Conservation (phyloP, 2,888 invertebrate species). For the Steromphala cineraria region DNA sequence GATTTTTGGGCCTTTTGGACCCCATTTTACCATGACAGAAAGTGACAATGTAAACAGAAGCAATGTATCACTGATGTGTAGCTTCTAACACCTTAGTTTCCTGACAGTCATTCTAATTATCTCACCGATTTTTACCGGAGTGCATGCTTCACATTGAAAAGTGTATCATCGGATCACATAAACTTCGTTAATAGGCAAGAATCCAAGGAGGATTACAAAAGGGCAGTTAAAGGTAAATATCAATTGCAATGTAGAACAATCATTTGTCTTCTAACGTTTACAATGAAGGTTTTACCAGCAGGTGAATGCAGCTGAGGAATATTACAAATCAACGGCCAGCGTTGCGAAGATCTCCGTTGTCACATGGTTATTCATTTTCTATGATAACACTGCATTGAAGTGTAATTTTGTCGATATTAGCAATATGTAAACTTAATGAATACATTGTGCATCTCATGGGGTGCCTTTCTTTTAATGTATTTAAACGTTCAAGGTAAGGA, state of each 20-base stretch:
- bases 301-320: not conserved
- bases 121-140: constrained; percentile 8
- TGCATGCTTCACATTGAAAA: constrained; percentile 10
- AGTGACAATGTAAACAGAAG: constrained; percentile 8
- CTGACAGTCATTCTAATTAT: not conserved
- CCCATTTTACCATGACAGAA: constrained; percentile 6
- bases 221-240: constrained; percentile 3
- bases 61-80: not conserved
- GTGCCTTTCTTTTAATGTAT: too few species aligned
- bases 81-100: not conserved
- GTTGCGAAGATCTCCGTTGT: not conserved
- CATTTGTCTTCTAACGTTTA: not conserved
- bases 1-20: not conserved
- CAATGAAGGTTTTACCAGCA: not conserved
- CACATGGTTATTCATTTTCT: not conserved
- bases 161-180: constrained; percentile 8
- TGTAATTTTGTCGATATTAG: too few species aligned
- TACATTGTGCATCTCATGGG: too few species aligned
- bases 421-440: too few species aligned
- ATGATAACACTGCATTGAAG: not conserved
- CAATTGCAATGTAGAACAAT: not conserved
- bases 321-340: not conserved
- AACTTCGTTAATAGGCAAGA: not conserved
- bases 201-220: constrained; percentile 1
- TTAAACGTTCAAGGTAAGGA: too few species aligned